Evolutionary conservation across 2,113 vertebrate species (phyloP).

Genomic region (Protobothrops mucrosquamatus): DNA sequence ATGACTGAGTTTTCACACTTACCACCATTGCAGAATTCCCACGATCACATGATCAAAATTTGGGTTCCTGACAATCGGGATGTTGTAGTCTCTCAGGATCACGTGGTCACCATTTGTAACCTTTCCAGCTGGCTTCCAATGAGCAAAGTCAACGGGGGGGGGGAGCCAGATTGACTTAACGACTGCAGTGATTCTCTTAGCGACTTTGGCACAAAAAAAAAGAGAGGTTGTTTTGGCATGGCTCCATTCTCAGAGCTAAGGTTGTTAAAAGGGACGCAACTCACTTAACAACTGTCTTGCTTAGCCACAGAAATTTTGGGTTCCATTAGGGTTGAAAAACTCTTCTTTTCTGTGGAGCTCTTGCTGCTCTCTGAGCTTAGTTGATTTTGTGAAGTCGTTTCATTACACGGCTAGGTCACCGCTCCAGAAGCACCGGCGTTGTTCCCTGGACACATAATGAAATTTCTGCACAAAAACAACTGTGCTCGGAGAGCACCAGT

Average conservation of each 20-base stretch:
- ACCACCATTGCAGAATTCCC: not conserved
- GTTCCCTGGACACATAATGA: not conserved
- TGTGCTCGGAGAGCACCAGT: not conserved
- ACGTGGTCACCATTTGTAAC: too few species aligned
- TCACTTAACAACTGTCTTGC: not conserved
- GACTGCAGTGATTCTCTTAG: too few species aligned
- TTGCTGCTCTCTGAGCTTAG: not conserved
- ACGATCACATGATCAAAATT: not conserved
- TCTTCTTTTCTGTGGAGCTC: not conserved
- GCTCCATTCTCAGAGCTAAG: too few species aligned
- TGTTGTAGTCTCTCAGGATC: not conserved
- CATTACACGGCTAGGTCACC: not conserved
- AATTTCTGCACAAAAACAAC: not conserved
- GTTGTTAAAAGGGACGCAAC: too few species aligned
- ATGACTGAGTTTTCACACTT: not conserved
- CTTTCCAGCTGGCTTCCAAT: too few species aligned
- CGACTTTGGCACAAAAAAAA: too few species aligned
- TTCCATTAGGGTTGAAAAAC: not conserved
- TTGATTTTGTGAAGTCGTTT: not conserved
- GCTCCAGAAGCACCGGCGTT: not conserved
- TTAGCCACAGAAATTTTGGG: not conserved
- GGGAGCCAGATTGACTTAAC: too few species aligned
- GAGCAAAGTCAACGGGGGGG: too few species aligned
- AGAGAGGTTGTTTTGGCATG: too few species aligned
- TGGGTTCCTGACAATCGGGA: not conserved